phyloP scores from a whole-genome alignment of 2,888 invertebrate genomes.

The Acronicta alni region DNA sequence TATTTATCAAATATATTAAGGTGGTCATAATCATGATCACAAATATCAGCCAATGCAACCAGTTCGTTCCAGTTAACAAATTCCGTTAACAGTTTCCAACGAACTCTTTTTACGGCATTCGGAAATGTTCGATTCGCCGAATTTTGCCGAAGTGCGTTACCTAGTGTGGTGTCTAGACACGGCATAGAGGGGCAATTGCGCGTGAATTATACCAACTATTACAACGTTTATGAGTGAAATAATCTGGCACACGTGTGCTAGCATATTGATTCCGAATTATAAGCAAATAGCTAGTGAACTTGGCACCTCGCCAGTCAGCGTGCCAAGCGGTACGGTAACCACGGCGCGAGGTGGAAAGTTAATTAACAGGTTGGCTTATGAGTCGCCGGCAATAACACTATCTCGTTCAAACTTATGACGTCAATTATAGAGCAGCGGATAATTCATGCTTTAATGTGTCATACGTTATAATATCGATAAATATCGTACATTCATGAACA shows the following conservation, averaged over 20 bases:
- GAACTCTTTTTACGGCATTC: constrained; percentile 57
- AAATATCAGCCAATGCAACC: constrained; percentile 9
- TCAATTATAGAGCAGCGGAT: constrained; percentile 43
- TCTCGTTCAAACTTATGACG: constrained; percentile 53
- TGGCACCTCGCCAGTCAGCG: constrained; percentile 80
- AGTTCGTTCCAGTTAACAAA: constrained; percentile 47
- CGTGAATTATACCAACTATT: constrained; percentile 76
- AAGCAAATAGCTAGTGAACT: constrained; percentile 81
- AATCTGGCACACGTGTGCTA: constrained; percentile 78
- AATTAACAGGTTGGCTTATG: constrained; percentile 54
- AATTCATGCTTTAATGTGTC: constrained; percentile 48
- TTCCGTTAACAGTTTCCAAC: constrained; percentile 52
- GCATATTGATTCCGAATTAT: constrained; percentile 88
- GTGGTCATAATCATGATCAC: too few relatives aligned
- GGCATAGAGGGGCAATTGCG: constrained; percentile 63
- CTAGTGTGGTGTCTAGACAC: constrained; percentile 50
- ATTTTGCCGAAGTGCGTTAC: constrained; percentile 49
- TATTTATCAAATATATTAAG: too few relatives aligned
- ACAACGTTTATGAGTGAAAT: constrained; percentile 70
- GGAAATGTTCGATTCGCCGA: constrained; percentile 57
- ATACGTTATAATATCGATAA: constrained; percentile 48
- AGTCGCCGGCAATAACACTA: constrained; percentile 52
- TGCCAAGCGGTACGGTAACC: constrained; percentile 72
- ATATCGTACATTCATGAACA: constrained; percentile 28
- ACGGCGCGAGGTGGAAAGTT: constrained; percentile 55